A percentile compares a stretch with the other conserved stretches of the same genome.
These are phyloP conservation scores for Pteria penguin DNA, from an alignment of 2,888 invertebrate genomes.

Conservation along the genomic window DNA sequence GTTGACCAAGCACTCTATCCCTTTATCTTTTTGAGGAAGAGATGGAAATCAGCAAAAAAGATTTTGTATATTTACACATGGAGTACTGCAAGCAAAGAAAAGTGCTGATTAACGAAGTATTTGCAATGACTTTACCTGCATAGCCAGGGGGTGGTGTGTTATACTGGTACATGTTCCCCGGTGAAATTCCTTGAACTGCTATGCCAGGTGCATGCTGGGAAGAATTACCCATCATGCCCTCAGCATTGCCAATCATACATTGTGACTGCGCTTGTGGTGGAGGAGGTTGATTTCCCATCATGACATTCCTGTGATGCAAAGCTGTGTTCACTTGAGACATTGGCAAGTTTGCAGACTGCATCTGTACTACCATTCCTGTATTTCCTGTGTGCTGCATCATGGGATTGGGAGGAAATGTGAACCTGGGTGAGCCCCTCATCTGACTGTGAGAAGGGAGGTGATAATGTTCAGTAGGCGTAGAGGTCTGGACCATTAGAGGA, in stretches of 20 bases:
- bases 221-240: neutral
- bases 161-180: slow-evolving; percentile 15
- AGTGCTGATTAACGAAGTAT: too few relatives aligned
- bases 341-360: neutral
- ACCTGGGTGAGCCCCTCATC: slow-evolving; percentile 16
- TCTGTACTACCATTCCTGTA: neutral
- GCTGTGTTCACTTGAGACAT: neutral
- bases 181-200: slow-evolving; percentile 12
- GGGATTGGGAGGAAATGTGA: slow-evolving; percentile 9
- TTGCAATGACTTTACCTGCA: too few relatives aligned
- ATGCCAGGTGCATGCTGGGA: slow-evolving; percentile 6
- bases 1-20: too few relatives aligned
- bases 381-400: slow-evolving; percentile 11
- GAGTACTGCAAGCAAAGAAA: too few relatives aligned
- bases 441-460: slow-evolving; percentile 39
- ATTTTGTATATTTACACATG: too few relatives aligned
- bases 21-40: too few relatives aligned
- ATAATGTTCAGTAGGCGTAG: slow-evolving; percentile 41
- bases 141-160: slow-evolving; percentile 5
- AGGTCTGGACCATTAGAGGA: slow-evolving; percentile 45
- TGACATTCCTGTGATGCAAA: neutral
- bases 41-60: too few relatives aligned
- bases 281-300: neutral
- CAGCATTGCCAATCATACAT: too few relatives aligned
- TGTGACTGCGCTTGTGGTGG: neutral